phyloP scores from a whole-genome alignment of 1,140 invertebrate genomes.

The Hypsibius dujardini region DNA sequence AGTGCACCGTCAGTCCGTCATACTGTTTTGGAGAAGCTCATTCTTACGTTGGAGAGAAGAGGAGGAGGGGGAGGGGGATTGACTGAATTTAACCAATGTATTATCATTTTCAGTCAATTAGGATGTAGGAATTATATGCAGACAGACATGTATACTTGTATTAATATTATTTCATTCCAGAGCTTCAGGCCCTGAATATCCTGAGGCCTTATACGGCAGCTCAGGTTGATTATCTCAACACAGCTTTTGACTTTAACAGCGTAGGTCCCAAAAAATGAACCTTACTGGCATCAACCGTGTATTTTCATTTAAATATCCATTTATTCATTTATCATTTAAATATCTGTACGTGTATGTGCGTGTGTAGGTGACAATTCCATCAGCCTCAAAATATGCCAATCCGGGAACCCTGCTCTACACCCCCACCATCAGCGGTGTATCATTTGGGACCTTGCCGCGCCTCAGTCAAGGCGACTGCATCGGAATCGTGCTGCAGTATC shows the following conservation, averaged over 20 bases:
- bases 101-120: too few relatives aligned
- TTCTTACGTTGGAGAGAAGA: too few relatives aligned
- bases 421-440: not conserved
- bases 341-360: not conserved
- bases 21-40: too few relatives aligned
- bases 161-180: not conserved
- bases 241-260: not conserved
- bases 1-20: too few relatives aligned
- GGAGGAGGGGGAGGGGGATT: too few relatives aligned
- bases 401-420: not conserved
- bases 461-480: conserved; percentile 5
- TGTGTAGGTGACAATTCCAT: not conserved
- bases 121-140: not conserved
- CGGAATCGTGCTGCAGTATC: not conserved
- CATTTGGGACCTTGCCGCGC: not conserved
- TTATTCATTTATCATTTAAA: too few relatives aligned
- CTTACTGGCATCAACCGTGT: too few relatives aligned
- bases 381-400: not conserved
- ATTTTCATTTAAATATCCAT: too few relatives aligned
- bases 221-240: conserved; percentile 6
- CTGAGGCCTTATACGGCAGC: not conserved
- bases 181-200: not conserved
- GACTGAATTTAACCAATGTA: too few relatives aligned
- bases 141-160: too few relatives aligned
- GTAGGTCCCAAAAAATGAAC: not conserved